Evolutionary conservation across 2,888 invertebrate genomes (phyloP), one percentile per base, ranked within the genome.

Genomic region (Meganola albula): DNA sequence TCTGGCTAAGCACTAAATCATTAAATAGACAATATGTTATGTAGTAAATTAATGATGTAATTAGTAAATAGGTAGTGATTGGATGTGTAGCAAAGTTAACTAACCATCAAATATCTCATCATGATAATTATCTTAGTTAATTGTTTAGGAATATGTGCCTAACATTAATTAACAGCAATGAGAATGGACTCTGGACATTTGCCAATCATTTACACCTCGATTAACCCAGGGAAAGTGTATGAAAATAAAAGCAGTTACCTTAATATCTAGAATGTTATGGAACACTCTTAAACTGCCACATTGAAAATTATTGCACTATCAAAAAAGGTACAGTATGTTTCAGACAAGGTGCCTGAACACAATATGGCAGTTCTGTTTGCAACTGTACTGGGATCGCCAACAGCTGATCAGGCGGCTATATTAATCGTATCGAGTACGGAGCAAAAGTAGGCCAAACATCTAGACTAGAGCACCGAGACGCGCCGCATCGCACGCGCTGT

Each of bases 391-490:
- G 72, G 56, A 49, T 49, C 53, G 47, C 58, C 67, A 84, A 77
- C 85, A 84, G 85, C 85, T 84, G 85, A 80, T 84, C 70, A 66
- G 67, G 72, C 73, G 70, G 72, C 83, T 83, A 84, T 77, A 82
- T 83, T 80, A 77, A 84, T 79, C 78, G 72, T 59, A 60, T 66
- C 63, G 74, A 75, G 70, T 75, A 73, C 68, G 65, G 63, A 61
- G 60, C 69, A 69, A 77, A 85, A 84, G 82, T 85, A 84, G 85
- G 85, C 61, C 84, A 84, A 75, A 77, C 73, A 79, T 73, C 72
- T 73, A 74, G 69, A 72, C 65, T 66, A 65, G 64, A 62, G 63
- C 56, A 66, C 66, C 56, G 64, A 62, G 65, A 62, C 57, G 56
- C 61, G 59, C 51, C 61, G 58, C 61, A 58, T 65, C 63, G 65